phyloP scores from a whole-genome alignment of 2,113 vertebrate genomes.

The Vulpes lagopus region DNA sequence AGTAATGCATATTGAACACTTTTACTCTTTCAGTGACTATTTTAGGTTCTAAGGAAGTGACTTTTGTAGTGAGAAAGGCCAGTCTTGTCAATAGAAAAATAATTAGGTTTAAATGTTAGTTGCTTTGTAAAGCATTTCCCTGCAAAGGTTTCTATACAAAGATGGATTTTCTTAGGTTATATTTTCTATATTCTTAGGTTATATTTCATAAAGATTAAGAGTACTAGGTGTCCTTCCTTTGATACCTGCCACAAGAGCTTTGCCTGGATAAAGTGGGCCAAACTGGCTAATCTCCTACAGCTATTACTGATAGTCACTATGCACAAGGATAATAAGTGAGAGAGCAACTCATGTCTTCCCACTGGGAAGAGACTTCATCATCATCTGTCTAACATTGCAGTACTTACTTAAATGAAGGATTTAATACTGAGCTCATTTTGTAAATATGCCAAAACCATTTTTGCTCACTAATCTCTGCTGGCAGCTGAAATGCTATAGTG shows the following conservation, averaged over 20 bases:
- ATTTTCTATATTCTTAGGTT: slow-evolving; percentile 50
- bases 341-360: slow-evolving; percentile 7
- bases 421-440: neutral
- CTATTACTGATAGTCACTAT: neutral
- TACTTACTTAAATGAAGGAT: slow-evolving; percentile 57
- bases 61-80: slow-evolving; percentile 69
- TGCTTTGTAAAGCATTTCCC: slow-evolving; percentile 57
- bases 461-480: slow-evolving; percentile 36
- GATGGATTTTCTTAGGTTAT: slow-evolving; percentile 7
- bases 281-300: neutral
- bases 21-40: neutral
- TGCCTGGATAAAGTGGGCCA: neutral
- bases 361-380: slow-evolving; percentile 35
- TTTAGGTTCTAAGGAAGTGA: slow-evolving; percentile 58
- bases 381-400: slow-evolving; percentile 45
- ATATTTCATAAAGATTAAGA: slow-evolving; percentile 59
- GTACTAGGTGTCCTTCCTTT: slow-evolving; percentile 31
- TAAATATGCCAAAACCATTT: slow-evolving; percentile 52
- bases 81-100: slow-evolving; percentile 73
- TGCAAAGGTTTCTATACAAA: slow-evolving; percentile 64
- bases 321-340: neutral
- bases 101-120: slow-evolving; percentile 65
- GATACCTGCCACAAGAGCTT: slow-evolving; percentile 13
- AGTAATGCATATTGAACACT: neutral
- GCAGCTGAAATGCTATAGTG: neutral